Percentiles rank a stretch among this genome's conserved stretches.
phyloP scores from a whole-genome alignment of 2,888 invertebrate species.

The Proisotoma minuta region DNA sequence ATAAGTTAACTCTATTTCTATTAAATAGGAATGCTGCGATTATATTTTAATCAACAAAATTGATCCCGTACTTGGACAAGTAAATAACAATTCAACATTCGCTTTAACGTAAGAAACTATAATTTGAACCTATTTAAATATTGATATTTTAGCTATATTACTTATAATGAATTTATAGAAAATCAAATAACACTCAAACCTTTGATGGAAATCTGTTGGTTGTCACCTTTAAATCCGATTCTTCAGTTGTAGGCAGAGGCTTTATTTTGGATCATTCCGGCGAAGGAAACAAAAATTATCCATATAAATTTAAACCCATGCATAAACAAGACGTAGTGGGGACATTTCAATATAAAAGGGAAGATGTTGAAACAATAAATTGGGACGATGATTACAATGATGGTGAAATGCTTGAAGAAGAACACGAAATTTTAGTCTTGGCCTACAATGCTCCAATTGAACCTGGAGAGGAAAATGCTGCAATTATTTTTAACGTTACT shows the following conservation, averaged over 20 bases:
- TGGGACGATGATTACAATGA: constrained; percentile 1
- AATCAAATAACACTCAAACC: constrained; percentile 15
- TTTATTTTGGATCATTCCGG: neutral
- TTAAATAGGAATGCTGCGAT: constrained; percentile 29
- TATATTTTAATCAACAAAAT: constrained; percentile 21
- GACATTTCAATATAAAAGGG: neutral
- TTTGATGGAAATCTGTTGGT: constrained; percentile 16
- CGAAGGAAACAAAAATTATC: neutral
- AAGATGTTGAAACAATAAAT: neutral
- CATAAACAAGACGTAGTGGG: neutral
- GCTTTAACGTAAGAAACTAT: constrained; percentile 14
- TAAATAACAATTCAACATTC: constrained; percentile 13
- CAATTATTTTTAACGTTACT: constrained; percentile 15
- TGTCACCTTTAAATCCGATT: neutral
- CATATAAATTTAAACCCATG: neutral
- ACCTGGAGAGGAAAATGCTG: constrained; percentile 14
- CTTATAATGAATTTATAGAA: constrained; percentile 13
- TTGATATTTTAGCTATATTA: too few species aligned
- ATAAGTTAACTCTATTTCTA: too few species aligned
- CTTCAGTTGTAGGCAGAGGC: neutral
- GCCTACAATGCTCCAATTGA: constrained; percentile 18
- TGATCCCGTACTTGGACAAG: constrained; percentile 14
- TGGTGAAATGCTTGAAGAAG: neutral
- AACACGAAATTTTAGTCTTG: constrained; percentile 15
- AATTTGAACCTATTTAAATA: too few species aligned